A percentile compares a stretch with the other conserved stretches of the same genome.
These are phyloP conservation scores for Apocheima hispidaria DNA, from an alignment of 2,888 invertebrate species.

Conservation along the genomic window DNA sequence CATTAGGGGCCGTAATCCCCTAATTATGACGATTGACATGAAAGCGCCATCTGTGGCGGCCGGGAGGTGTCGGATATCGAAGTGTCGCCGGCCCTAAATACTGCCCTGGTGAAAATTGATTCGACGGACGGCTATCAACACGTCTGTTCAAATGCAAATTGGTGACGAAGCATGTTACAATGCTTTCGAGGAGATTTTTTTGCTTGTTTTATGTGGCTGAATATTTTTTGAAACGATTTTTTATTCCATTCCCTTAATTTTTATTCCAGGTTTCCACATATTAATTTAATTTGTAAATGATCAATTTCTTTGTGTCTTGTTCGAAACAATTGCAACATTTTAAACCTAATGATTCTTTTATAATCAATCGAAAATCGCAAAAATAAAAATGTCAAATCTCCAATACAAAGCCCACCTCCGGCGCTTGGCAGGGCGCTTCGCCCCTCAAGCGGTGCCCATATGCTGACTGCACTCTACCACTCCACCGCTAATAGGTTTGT, in stretches of 20 bases:
- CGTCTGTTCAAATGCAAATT: constrained; percentile 40
- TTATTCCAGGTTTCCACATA: no score
- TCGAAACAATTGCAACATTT: no score
- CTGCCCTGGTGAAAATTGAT: constrained; percentile 55
- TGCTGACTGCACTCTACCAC: constrained; percentile 62
- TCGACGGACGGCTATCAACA: constrained; percentile 45
- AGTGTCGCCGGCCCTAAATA: constrained; percentile 51
- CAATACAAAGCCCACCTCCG: constrained; percentile 58
- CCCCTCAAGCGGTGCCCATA: constrained; percentile 68
- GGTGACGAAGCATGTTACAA: constrained; percentile 24
- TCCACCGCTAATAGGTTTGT: constrained; percentile 71
- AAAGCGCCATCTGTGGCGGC: constrained; percentile 83
- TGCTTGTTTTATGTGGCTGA: not conserved
- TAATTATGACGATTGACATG: constrained; percentile 86
- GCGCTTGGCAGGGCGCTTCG: constrained; percentile 59
- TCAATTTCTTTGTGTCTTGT: no score
- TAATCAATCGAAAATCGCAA: constrained; percentile 19
- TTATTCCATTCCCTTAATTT: no score
- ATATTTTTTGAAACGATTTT: not conserved
- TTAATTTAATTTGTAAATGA: no score
- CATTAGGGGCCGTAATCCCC: constrained; percentile 83
- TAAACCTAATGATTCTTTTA: not conserved
- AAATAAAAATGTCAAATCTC: constrained; percentile 20
- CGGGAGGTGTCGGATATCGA: constrained; percentile 79
- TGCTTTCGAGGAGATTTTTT: constrained; percentile 13